These are phyloP conservation scores for Noctua janthe DNA, from an alignment of 2,888 invertebrate genomes.

Conservation along the genomic window DNA sequence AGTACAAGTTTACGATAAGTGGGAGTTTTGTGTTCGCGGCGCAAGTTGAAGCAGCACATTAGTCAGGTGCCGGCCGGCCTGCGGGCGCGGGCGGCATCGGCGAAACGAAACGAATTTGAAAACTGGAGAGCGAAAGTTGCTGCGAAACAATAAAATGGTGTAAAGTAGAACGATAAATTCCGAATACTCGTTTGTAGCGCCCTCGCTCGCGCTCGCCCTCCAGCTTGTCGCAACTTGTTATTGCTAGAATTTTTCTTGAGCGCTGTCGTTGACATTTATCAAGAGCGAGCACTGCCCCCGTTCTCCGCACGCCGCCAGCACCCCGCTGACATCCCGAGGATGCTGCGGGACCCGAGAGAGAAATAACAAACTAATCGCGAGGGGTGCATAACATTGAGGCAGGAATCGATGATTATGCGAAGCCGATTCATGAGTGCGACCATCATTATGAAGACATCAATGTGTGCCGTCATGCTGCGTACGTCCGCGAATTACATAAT, in stretches of 20 bases:
- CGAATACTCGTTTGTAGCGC: constrained; percentile 47
- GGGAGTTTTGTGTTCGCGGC: background rate
- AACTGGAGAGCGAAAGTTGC: constrained; percentile 54
- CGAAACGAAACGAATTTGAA: constrained; percentile 37
- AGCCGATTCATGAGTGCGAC: constrained; percentile 1
- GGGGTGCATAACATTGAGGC: constrained; percentile 20
- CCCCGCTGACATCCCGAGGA: background rate
- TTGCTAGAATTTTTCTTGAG: constrained; percentile 56
- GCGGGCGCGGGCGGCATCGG: background rate
- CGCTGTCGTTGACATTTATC: constrained; percentile 58
- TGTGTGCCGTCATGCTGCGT: background rate
- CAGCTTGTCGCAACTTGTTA: constrained; percentile 61
- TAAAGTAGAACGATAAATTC: constrained; percentile 64
- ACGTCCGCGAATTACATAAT: background rate
- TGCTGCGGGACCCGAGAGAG: constrained; percentile 1
- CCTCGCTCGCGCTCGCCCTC: constrained; percentile 21
- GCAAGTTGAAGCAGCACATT: constrained; percentile 44
- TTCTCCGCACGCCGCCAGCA: background rate
- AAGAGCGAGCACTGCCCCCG: constrained; percentile 25
- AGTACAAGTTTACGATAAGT: constrained; percentile 17
- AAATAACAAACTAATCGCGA: constrained; percentile 33
- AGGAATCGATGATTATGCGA: background rate
- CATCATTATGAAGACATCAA: background rate
- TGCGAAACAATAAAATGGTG: constrained; percentile 61
- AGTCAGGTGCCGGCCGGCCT: constrained; percentile 29